phyloP scores from a whole-genome alignment of 2,113 vertebrate genomes.

The Glaucomys volans region DNA sequence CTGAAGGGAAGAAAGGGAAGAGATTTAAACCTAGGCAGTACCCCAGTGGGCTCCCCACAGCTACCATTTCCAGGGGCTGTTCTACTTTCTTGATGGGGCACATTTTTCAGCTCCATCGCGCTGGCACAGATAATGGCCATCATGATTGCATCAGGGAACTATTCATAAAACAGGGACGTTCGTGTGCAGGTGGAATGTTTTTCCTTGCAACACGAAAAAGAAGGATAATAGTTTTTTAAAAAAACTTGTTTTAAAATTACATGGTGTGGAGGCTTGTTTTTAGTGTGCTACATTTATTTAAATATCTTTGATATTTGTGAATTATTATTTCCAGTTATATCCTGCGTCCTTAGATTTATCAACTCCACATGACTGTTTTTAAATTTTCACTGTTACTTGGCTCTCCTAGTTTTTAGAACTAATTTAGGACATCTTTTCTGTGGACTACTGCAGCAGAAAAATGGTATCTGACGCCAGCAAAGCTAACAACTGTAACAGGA shows the following conservation, averaged over 20 bases:
- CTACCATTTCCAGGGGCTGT: neutral
- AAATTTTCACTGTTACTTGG: conserved; percentile 44
- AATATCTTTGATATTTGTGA: conserved; percentile 28
- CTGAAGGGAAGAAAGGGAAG: conserved; percentile 15
- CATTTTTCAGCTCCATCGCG: conserved; percentile 33
- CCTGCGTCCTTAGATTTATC: neutral
- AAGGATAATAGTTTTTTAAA: conserved; percentile 39
- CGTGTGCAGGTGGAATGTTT: neutral
- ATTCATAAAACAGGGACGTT: conserved; percentile 57
- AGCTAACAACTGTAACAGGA: neutral
- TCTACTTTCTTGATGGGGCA: neutral
- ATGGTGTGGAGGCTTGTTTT: neutral
- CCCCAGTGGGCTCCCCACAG: neutral
- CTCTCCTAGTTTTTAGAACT: neutral
- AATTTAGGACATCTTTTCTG: conserved; percentile 32
- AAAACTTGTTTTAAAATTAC: conserved; percentile 34
- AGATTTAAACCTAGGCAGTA: neutral
- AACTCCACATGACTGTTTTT: neutral
- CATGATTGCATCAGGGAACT: conserved; percentile 44
- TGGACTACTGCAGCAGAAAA: conserved; percentile 2
- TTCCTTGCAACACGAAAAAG: neutral
- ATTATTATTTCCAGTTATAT: conserved; percentile 12
- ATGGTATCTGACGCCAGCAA: conserved; percentile 13
- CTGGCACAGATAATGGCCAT: conserved; percentile 29
- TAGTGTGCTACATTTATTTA: neutral